Percentiles rank a stretch among this genome's conserved stretches.
Evolutionary conservation across 30 jellyfish, hydroid and myxozoan species (phyloP).

Genomic region (Calvadosia cruxmelitensis): DNA sequence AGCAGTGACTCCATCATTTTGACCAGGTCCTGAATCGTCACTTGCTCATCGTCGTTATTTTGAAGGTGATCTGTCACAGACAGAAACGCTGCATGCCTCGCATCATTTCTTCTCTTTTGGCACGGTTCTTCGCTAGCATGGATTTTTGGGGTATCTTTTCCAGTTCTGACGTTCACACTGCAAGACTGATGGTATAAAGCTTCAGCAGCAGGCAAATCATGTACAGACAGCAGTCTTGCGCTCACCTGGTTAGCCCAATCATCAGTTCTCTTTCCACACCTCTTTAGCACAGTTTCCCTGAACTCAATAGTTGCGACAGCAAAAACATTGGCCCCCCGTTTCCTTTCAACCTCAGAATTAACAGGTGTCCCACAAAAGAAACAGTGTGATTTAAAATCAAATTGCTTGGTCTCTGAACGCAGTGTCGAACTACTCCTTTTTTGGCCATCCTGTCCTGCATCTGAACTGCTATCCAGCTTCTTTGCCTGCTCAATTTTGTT

Average conservation of each 20-base stretch:
- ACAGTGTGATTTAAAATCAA: constrained; percentile 5
- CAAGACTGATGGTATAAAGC: constrained; percentile 14
- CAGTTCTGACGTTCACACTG: constrained; percentile 11
- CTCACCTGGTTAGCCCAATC: constrained; percentile 8
- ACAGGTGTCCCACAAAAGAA: constrained; percentile 8
- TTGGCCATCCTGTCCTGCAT: neutral
- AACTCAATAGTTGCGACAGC: constrained; percentile 6
- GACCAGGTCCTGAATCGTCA: constrained; percentile 8
- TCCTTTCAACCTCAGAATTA: constrained; percentile 9
- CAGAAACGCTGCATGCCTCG: constrained; percentile 6
- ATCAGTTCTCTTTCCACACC: neutral
- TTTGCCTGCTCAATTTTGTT: constrained; percentile 8
- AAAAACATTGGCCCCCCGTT: neutral
- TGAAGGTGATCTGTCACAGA: neutral
- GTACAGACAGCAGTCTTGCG: constrained; percentile 6
- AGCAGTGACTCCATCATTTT: constrained; percentile 2
- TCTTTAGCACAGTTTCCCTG: neutral
- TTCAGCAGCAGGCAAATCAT: constrained; percentile 23
- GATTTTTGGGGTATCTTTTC: constrained; percentile 8
- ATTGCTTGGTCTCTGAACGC: constrained; percentile 6
- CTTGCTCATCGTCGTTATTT: constrained; percentile 7
- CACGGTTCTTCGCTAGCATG: constrained; percentile 5
- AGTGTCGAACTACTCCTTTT: neutral
- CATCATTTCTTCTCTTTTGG: neutral
- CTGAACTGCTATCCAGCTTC: neutral